Percentiles rank a stretch among this genome's conserved stretches.
Evolutionary conservation across 2,888 invertebrate species (phyloP).

Genomic region (Drosophila hamatofila): DNA sequence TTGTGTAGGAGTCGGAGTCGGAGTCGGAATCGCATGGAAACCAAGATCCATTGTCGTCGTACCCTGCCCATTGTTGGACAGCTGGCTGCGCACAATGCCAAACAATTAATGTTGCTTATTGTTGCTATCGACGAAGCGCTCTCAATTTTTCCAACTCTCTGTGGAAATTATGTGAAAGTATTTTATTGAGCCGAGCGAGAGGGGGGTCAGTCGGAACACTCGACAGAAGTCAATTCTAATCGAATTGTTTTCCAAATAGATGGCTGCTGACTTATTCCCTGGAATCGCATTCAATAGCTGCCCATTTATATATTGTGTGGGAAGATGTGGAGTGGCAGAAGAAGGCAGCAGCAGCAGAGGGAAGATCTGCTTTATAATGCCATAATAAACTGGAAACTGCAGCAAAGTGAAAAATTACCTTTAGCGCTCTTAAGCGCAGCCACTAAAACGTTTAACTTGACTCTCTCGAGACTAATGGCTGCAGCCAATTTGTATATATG

Average conservation of each 20-base stretch:
- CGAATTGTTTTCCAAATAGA: constrained; percentile 81
- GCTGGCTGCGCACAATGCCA: constrained; percentile 67
- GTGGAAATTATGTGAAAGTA: constrained; percentile 67
- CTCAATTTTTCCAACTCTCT: constrained; percentile 39
- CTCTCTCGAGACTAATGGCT: constrained; percentile 74
- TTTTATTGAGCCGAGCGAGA: constrained; percentile 23
- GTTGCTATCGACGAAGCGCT: constrained; percentile 55
- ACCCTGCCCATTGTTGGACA: constrained; percentile 51
- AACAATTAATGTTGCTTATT: constrained; percentile 79
- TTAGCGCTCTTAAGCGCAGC: constrained; percentile 74
- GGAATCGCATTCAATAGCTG: constrained; percentile 60
- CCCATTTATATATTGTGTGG: constrained; percentile 64
- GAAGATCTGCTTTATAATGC: constrained; percentile 51
- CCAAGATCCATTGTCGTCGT: constrained; percentile 53
- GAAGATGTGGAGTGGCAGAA: constrained; percentile 51
- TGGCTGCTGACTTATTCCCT: constrained; percentile 49
- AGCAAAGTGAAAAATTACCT: constrained; percentile 78
- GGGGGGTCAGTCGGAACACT: constrained; percentile 50
- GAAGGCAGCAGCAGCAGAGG: background rate
- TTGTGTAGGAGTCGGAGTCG: constrained; percentile 66
- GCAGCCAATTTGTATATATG: constrained; percentile 73
- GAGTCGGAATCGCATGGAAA: constrained; percentile 61
- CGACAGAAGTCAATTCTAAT: constrained; percentile 83
- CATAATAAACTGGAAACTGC: constrained; percentile 70
- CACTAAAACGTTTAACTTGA: constrained; percentile 78